Conservation (phyloP, 2,113 vertebrate species). For the Azemiops feae region DNA sequence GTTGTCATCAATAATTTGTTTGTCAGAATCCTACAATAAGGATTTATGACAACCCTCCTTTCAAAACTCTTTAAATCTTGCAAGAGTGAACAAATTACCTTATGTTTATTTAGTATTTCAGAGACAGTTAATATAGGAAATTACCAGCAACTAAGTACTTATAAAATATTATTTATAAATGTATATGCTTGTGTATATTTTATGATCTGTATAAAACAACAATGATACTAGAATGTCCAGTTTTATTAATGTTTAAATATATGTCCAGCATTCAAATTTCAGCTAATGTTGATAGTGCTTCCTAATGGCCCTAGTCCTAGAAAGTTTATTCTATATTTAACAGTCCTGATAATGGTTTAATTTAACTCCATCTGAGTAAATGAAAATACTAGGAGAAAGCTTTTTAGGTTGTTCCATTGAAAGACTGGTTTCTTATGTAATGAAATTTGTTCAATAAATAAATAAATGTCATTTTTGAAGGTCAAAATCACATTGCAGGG, state of each 20-base stretch:
- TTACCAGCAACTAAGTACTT: background rate
- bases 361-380: background rate
- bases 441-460: slow-evolving; percentile 57
- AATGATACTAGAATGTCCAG: background rate
- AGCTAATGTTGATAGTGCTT: background rate
- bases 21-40: background rate
- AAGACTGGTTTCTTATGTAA: slow-evolving; percentile 37
- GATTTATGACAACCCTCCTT: background rate
- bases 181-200: background rate
- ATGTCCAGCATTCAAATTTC: background rate
- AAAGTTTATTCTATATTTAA: background rate
- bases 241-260: background rate
- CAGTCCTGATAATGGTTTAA: background rate
- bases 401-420: slow-evolving; percentile 38
- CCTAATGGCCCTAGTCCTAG: background rate
- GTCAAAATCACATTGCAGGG: slow-evolving; percentile 68
- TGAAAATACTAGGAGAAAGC: slow-evolving; percentile 5
- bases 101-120: background rate
- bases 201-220: background rate
- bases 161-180: background rate
- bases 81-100: background rate
- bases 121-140: background rate
- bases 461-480: slow-evolving; percentile 67
- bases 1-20: background rate
- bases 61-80: background rate